phyloP scores from a whole-genome alignment of 2,888 invertebrate genomes.

The Pristionchus japonicus region DNA sequence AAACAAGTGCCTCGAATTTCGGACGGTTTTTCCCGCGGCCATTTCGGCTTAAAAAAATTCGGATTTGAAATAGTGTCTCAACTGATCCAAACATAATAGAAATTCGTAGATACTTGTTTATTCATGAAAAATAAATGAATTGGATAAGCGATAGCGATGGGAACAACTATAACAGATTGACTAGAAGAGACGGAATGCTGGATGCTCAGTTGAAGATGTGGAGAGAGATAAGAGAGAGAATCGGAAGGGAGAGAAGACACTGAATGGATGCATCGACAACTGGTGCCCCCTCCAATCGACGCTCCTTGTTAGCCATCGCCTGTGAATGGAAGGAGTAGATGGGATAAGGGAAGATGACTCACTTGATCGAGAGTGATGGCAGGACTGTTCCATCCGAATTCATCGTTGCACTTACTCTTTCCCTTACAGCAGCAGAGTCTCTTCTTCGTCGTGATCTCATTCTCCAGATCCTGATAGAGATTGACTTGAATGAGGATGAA shows the following conservation, averaged over 20 bases:
- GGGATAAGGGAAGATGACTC: background rate
- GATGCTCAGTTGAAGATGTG: background rate
- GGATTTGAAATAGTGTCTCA: background rate
- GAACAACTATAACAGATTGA: conserved; percentile 2
- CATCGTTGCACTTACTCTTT: conserved; percentile 27
- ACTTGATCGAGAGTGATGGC: conserved; percentile 8
- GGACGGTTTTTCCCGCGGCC: too few relatives aligned
- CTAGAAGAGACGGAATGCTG: too few relatives aligned
- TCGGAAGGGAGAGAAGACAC: conserved; percentile 50
- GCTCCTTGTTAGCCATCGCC: background rate
- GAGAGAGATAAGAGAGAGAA: background rate
- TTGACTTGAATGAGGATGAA: background rate
- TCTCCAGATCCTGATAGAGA: background rate
- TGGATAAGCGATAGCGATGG: background rate
- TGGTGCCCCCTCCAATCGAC: background rate
- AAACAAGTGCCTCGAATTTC: too few relatives aligned
- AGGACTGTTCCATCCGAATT: conserved; percentile 19
- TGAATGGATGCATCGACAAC: conserved; percentile 44
- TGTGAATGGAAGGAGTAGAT: background rate
- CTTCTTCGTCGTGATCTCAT: background rate
- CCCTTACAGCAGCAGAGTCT: conserved; percentile 45
- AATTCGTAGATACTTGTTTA: background rate
- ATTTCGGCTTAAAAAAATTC: too few relatives aligned
- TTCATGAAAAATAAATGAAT: background rate
- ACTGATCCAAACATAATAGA: background rate